phyloP scores from a whole-genome alignment of 2,888 invertebrate species.

The Ryuthela nishihirai region DNA sequence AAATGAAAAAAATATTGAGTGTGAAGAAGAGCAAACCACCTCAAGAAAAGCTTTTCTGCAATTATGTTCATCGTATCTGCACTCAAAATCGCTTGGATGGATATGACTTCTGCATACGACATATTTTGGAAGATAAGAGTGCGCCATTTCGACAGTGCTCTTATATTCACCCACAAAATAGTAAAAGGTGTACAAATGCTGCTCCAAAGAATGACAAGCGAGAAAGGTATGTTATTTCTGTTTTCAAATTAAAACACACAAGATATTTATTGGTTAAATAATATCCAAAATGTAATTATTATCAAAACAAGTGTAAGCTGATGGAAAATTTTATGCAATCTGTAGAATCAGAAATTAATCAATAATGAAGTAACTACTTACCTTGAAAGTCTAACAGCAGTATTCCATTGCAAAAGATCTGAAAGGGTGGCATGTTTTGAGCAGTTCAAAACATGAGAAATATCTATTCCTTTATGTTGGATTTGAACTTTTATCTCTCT shows the following conservation, averaged over 20 bases:
- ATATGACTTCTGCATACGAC: slow-evolving; percentile 71
- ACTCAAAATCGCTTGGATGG: slow-evolving; percentile 61
- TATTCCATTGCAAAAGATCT: too few relatives aligned
- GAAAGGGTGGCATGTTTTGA: too few relatives aligned
- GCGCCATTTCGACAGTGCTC: slow-evolving; percentile 82
- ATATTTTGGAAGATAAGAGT: slow-evolving; percentile 74
- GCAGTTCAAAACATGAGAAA: too few relatives aligned
- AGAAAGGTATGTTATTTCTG: slow-evolving; percentile 58
- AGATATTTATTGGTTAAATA: not conserved
- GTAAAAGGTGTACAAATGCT: slow-evolving; percentile 71
- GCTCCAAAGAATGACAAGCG: slow-evolving; percentile 69
- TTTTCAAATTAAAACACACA: not conserved
- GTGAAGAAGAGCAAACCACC: slow-evolving; percentile 2
- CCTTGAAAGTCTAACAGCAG: too few relatives aligned
- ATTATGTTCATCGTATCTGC: slow-evolving; percentile 48
- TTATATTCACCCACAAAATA: slow-evolving; percentile 63
- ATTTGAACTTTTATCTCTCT: too few relatives aligned
- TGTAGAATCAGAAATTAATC: too few relatives aligned
- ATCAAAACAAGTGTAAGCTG: too few relatives aligned
- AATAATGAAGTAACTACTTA: too few relatives aligned
- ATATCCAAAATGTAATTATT: too few relatives aligned
- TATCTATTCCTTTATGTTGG: too few relatives aligned
- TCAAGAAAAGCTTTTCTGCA: slow-evolving; percentile 39
- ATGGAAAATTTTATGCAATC: too few relatives aligned
- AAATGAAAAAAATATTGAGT: too few relatives aligned